Evolutionary conservation across 2,113 vertebrate genomes (phyloP).

Genomic region (Gambusia holbrooki): DNA sequence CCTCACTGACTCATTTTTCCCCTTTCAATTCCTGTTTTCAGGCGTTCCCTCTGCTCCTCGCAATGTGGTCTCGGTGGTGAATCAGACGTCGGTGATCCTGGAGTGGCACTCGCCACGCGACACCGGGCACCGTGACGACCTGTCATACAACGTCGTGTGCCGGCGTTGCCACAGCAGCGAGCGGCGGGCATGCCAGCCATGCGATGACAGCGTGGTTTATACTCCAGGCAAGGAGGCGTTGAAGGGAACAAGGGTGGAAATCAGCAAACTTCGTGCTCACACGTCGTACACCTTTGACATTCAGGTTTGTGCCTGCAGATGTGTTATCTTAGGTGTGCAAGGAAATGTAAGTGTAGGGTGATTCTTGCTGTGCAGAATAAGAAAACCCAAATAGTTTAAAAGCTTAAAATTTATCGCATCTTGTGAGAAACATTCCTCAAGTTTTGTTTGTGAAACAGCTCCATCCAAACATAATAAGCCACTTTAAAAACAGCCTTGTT

Average conservation of each 20-base stretch:
- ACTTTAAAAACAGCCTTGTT: conserved; percentile 11
- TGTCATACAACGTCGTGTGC: conserved; percentile 94
- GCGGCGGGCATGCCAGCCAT: conserved; percentile 89
- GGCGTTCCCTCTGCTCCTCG: conserved; percentile 93
- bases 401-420: background rate
- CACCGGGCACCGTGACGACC: conserved; percentile 88
- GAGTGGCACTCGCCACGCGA: conserved; percentile 95
- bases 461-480: background rate
- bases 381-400: background rate
- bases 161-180: conserved; percentile 89
- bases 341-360: background rate
- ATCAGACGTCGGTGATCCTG: conserved; percentile 93
- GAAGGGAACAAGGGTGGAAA: conserved; percentile 87
- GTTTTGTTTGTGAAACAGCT: background rate
- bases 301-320: conserved; percentile 76
- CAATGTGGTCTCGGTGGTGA: conserved; percentile 93
- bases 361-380: background rate
- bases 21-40: conserved; percentile 52
- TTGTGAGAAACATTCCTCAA: background rate
- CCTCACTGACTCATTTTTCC: background rate
- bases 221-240: conserved; percentile 88
- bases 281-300: conserved; percentile 94
- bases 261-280: conserved; percentile 94
- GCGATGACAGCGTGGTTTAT: conserved; percentile 91
- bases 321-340: background rate